Evolutionary conservation across 2,888 invertebrate genomes (phyloP), one percentile per base, ranked within the genome.

Genomic region (Cremastinae sp.): DNA sequence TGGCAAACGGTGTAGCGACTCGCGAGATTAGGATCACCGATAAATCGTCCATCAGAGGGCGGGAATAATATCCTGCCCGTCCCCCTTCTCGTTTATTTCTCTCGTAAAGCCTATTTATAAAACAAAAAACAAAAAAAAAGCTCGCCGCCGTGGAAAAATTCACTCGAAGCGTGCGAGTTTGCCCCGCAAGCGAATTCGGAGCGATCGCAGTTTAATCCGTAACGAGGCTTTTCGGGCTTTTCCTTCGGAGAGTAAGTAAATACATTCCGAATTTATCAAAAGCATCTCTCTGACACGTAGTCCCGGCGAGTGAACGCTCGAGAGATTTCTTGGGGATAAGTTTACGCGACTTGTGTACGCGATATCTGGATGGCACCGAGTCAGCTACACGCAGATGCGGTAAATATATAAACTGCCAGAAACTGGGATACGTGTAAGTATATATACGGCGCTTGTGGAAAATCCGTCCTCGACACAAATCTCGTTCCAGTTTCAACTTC

Each of bases 1-100:
- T 76, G 76, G 76, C 64, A 73, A 76, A 76, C 76, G 62, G 64
- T 76, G 76, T 76, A 62, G 53, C 73, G 65, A 71, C 65, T 71
- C 71, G 61, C 54, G 68, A 76, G 76, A 76, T 76, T 64, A 51
- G 68, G 68, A 76, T 76, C 76, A 43, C 20, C 76, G 76, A 73
- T 76, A 64, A 73, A 76, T 76, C 47, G 51, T 64, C 64, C 59
- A 69, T 69, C 58, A 45, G n/a, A 53, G 51, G 20, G 56, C 51
- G 20, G 53, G 59, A 20, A 12, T 54, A 34, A 56, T 56, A 56
- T 45, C 45, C 28, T 49, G 14, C 43, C 14, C 14, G 20, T 22
- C n/a, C 18, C 12, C 43, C 22, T 59, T 22, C 22, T 14, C n/a
- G 9, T 8, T 4, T 54, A 5, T 43, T 65, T 65, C n/a, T 10